Conservation (phyloP, 2,888 invertebrate genomes). For the Patella depressa region DNA sequence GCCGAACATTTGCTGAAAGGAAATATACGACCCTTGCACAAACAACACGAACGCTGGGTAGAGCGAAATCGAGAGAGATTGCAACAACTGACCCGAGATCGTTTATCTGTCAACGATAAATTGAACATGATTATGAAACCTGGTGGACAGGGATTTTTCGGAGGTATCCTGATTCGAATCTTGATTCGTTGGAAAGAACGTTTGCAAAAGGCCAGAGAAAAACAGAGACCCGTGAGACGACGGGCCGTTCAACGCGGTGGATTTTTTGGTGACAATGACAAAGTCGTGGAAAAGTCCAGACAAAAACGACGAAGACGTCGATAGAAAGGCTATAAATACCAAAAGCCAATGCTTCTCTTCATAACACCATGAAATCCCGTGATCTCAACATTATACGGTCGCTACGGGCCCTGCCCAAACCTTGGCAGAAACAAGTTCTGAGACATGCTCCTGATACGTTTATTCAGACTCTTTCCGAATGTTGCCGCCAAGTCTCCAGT, state of each 20-base stretch:
- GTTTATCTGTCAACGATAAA: background rate
- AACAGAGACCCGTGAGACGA: background rate
- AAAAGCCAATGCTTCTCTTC: too few relatives aligned
- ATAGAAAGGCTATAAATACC: too few relatives aligned
- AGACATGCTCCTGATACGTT: too few relatives aligned
- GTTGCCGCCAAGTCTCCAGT: too few relatives aligned
- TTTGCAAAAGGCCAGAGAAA: background rate
- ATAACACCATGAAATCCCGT: too few relatives aligned
- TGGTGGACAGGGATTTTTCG: background rate
- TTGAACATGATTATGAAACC: background rate
- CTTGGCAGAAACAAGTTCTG: too few relatives aligned
- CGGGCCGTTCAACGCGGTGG: background rate
- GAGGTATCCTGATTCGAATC: background rate
- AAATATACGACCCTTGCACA: background rate
- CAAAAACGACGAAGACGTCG: too few relatives aligned
- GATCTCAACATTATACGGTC: too few relatives aligned
- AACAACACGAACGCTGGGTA: background rate
- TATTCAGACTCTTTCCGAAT: too few relatives aligned
- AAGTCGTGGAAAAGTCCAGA: rapidly evolving
- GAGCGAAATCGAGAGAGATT: background rate
- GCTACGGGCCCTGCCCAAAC: too few relatives aligned
- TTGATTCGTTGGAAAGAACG: constrained; percentile 3
- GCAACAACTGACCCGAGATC: background rate
- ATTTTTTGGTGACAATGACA: too few relatives aligned
- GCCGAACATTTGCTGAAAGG: background rate